phyloP scores from a whole-genome alignment of 2,888 invertebrate species.

The Baronia brevicornis region DNA sequence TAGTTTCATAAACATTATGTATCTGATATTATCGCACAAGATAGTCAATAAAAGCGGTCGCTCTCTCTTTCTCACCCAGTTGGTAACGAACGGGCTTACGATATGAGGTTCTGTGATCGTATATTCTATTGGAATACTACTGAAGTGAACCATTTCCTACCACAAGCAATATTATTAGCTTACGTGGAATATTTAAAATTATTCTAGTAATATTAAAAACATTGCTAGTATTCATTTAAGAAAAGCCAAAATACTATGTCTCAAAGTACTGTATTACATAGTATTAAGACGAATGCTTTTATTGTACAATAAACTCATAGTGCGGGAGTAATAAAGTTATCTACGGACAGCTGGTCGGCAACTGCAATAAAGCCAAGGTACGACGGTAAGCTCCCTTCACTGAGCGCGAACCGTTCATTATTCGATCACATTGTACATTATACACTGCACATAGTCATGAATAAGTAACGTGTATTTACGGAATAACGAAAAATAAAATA shows the following conservation, averaged over 20 bases:
- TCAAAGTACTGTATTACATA: slow-evolving; percentile 4
- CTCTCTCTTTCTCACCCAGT: no score
- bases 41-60: no score
- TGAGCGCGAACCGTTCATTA: slow-evolving; percentile 22
- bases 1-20: slow-evolving; percentile 14
- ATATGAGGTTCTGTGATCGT: no score
- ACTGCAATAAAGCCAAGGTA: not conserved
- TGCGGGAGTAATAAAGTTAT: slow-evolving; percentile 7
- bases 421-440: slow-evolving; percentile 17
- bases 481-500: not conserved
- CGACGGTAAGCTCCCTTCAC: slow-evolving; percentile 22
- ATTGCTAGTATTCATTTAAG: no score
- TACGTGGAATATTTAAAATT: no score
- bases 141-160: no score
- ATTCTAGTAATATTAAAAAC: no score
- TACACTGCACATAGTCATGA: not conserved
- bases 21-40: slow-evolving; percentile 18
- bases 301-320: slow-evolving; percentile 1
- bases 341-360: slow-evolving; percentile 4
- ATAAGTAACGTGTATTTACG: not conserved
- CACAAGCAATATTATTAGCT: no score
- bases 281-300: slow-evolving; percentile 3
- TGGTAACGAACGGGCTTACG: no score
- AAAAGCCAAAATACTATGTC: no score
- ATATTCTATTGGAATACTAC: no score